Percentiles rank a stretch among this genome's conserved stretches.
These are phyloP conservation scores for Dryococelus australis DNA, from an alignment of 2,888 invertebrate genomes.

Conservation along the genomic window DNA sequence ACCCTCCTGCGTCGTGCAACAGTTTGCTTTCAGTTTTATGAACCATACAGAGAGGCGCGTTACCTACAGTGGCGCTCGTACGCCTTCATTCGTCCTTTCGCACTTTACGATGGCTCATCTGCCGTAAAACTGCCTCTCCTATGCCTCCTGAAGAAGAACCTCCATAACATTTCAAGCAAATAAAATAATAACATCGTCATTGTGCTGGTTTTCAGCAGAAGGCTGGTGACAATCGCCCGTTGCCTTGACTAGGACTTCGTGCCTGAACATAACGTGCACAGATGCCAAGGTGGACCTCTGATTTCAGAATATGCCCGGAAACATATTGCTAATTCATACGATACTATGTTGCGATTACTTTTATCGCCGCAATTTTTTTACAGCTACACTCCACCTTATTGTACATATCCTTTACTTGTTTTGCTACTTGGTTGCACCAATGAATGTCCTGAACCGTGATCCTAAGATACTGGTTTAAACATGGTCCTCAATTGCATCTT, in stretches of 20 bases:
- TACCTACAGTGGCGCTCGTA: background rate
- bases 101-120: background rate
- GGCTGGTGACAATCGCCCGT: background rate
- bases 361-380: no score
- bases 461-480: no score
- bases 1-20: background rate
- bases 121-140: background rate
- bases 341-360: no score
- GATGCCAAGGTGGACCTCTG: no score
- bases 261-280: background rate
- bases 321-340: no score
- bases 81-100: background rate
- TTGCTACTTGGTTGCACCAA: no score
- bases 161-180: background rate
- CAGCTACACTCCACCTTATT: no score
- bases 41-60: background rate
- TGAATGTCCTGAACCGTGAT: no score
- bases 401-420: no score
- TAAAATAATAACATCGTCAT: background rate
- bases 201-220: background rate
- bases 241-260: background rate
- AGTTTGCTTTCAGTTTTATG: slow-evolving; percentile 16
- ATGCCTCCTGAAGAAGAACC: background rate
- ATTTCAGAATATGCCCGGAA: no score
- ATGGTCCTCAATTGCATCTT: no score